Conservation (phyloP, 2,797 vertebrate species). For the Rousettus madagascariensis region DNA sequence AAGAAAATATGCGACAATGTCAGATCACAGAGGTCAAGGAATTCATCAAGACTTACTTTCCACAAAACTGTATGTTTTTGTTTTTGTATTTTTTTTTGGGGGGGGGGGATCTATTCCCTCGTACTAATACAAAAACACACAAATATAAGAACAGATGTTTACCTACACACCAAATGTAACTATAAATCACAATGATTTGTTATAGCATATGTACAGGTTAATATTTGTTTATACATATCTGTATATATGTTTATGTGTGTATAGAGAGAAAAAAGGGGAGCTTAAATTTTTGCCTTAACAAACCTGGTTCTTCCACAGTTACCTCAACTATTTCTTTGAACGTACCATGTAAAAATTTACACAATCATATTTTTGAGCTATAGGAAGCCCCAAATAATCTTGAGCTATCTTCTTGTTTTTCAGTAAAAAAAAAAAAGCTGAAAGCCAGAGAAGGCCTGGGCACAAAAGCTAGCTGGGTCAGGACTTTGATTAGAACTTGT, state of each 20-base stretch:
- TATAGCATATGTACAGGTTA: not conserved
- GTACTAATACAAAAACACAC: conserved; percentile 1
- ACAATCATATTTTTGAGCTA: not conserved
- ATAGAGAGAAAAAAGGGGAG: not conserved
- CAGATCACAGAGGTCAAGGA: conserved; percentile 49
- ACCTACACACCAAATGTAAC: not conserved
- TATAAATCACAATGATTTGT: not conserved
- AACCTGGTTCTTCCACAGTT: not conserved
- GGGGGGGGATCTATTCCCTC: not conserved
- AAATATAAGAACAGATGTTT: conserved; percentile 5
- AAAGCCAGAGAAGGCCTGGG: not conserved
- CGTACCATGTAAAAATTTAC: not conserved
- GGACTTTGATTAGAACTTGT: not conserved
- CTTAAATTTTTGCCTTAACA: not conserved
- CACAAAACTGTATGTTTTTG: not conserved
- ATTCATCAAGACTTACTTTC: conserved; percentile 20
- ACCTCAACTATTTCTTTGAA: conserved; percentile 5
- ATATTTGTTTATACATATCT: not conserved
- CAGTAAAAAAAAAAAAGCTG: not conserved
- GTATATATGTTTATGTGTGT: not conserved
- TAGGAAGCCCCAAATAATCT: not conserved
- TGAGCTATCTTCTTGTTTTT: not conserved
- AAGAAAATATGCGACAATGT: conserved; percentile 23
- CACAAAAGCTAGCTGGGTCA: not conserved
- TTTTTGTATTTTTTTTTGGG: no score